Conservation (phyloP, 1,140 invertebrate species). For the Sycobia sp. region DNA sequence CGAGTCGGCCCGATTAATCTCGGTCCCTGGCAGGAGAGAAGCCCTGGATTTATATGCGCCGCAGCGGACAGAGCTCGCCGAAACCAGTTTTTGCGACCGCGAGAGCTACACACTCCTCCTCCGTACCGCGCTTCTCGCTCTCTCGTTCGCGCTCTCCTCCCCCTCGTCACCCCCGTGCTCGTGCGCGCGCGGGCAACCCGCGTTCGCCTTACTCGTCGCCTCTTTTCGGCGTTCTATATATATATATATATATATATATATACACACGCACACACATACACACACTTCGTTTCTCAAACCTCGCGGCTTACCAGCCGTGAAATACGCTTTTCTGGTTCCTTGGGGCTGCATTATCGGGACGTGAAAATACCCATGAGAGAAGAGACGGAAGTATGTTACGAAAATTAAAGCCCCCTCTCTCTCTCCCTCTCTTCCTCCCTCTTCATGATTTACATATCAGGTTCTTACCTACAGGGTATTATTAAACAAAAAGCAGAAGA, state of each 20-base stretch:
- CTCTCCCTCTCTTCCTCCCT: no score
- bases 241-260: no score
- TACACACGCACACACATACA: no score
- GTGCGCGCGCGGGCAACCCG: conserved; percentile 17
- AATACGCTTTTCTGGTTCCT: not conserved
- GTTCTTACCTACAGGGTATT: no score
- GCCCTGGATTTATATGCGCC: conserved; percentile 48
- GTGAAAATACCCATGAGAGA: no score
- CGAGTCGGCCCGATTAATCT: conserved; percentile 47
- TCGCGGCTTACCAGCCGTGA: conserved; percentile 20
- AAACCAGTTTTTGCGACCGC: conserved; percentile 49
- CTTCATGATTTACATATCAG: no score
- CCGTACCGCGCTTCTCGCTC: not conserved
- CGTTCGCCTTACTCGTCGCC: not conserved
- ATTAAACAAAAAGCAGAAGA: no score
- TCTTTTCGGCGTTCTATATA: conserved; percentile 2
- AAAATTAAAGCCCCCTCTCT: no score
- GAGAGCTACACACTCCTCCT: conserved; percentile 2
- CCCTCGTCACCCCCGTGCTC: conserved; percentile 2
- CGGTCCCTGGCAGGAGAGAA: conserved; percentile 51
- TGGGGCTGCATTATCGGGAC: no score
- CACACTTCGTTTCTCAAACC: conserved; percentile 17
- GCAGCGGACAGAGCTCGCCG: not conserved
- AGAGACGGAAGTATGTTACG: no score
- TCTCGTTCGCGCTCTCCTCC: not conserved